Evolutionary conservation across 2,888 invertebrate genomes (phyloP).

Genomic region (Aphidoletes aphidimyza): DNA sequence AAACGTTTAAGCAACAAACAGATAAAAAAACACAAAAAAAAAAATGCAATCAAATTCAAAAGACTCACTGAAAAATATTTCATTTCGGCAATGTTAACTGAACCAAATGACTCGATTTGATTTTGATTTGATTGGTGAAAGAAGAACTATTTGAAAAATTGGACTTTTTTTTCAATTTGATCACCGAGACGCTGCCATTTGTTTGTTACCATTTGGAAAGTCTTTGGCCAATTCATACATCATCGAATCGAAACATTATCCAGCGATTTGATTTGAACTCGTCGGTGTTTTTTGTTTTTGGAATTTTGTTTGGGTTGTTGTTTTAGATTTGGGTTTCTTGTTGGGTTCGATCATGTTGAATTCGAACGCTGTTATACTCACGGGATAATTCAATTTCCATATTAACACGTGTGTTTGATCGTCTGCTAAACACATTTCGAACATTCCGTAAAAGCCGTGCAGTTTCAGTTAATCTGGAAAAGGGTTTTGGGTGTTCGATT

Average conservation of each 20-base stretch:
- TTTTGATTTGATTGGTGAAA: too few species aligned
- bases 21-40: too few species aligned
- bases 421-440: conserved; percentile 87
- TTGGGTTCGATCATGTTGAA: neutral
- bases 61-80: neutral
- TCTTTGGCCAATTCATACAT: neutral
- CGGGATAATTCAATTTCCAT: conserved; percentile 92
- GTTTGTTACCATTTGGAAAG: too few species aligned
- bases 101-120: neutral
- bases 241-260: neutral
- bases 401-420: conserved; percentile 81
- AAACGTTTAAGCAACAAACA: neutral
- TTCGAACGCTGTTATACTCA: conserved; percentile 73
- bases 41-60: neutral
- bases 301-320: too few species aligned
- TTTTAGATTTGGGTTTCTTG: too few species aligned
- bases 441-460: conserved; percentile 95
- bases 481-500: conserved; percentile 56
- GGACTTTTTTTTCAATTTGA: too few species aligned
- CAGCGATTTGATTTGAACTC: neutral
- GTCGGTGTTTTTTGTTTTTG: neutral
- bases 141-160: too few species aligned
- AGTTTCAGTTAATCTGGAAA: conserved; percentile 94
- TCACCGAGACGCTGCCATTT: too few species aligned
- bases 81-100: neutral